phyloP scores from a whole-genome alignment of 2,113 vertebrate species.

The Mionectes macconnelli region DNA sequence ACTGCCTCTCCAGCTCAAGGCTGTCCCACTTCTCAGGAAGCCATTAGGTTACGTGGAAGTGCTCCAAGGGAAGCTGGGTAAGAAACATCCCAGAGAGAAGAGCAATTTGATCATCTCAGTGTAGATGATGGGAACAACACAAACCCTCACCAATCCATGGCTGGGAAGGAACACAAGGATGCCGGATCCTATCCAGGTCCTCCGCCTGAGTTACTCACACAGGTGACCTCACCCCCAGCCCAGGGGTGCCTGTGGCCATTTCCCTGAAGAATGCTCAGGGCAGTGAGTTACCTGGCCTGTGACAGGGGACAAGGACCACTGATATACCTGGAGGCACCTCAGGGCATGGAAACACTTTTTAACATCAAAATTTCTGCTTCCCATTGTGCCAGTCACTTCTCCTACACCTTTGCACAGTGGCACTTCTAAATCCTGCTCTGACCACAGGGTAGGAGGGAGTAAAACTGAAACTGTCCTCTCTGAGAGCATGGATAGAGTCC shows the following conservation, averaged over 20 bases:
- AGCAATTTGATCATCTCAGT: background rate
- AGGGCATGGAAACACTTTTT: accelerated
- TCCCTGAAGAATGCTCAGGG: background rate
- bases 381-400: accelerated
- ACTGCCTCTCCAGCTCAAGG: background rate
- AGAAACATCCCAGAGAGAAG: background rate
- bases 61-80: background rate
- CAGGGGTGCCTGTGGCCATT: no score
- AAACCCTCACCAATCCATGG: background rate
- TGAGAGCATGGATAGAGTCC: background rate
- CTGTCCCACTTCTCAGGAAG: background rate
- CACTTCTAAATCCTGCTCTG: background rate
- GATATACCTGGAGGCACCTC: background rate
- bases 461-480: background rate
- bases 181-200: background rate
- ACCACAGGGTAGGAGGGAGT: background rate
- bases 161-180: background rate
- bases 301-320: background rate
- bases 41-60: background rate
- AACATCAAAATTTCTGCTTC: background rate
- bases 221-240: background rate
- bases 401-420: background rate
- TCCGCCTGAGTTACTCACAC: accelerated
- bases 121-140: background rate
- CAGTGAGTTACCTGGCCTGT: accelerated